Evolutionary conservation across 2,113 vertebrate species (phyloP).

Genomic region (Lepisosteus oculatus): DNA sequence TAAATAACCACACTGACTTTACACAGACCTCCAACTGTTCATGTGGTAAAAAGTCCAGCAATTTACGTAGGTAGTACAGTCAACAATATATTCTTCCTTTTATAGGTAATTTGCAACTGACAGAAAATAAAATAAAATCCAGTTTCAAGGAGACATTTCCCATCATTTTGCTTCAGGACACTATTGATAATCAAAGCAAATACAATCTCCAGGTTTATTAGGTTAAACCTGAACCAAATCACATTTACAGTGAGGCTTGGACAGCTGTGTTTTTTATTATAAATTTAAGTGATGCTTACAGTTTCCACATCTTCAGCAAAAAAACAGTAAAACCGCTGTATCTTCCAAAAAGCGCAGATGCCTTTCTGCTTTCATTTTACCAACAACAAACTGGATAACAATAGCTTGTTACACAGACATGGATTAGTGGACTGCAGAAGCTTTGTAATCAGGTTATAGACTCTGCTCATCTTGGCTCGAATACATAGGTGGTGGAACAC

Average conservation of each 20-base stretch:
- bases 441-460: slow-evolving; percentile 51
- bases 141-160: background rate
- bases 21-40: background rate
- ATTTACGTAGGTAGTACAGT: background rate
- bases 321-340: background rate
- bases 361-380: background rate
- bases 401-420: background rate
- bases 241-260: slow-evolving; percentile 5
- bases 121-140: slow-evolving; percentile 8
- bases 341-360: background rate
- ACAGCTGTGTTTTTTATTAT: slow-evolving; percentile 7
- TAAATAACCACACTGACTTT: background rate
- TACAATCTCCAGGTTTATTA: slow-evolving; percentile 14
- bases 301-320: slow-evolving; percentile 10
- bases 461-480: slow-evolving; percentile 40
- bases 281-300: background rate
- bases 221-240: slow-evolving; percentile 5
- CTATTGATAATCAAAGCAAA: slow-evolving; percentile 16
- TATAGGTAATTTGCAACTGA: slow-evolving; percentile 15
- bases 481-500: too few species aligned
- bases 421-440: slow-evolving; percentile 27
- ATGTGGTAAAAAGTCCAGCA: background rate
- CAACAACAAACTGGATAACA: slow-evolving; percentile 1
- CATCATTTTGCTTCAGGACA: slow-evolving; percentile 4
- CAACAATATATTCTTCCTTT: slow-evolving; percentile 4